Evolutionary conservation across 2,888 invertebrate genomes (phyloP), one percentile per base, ranked within the genome.

Genomic region (Calliopum simillimum): DNA sequence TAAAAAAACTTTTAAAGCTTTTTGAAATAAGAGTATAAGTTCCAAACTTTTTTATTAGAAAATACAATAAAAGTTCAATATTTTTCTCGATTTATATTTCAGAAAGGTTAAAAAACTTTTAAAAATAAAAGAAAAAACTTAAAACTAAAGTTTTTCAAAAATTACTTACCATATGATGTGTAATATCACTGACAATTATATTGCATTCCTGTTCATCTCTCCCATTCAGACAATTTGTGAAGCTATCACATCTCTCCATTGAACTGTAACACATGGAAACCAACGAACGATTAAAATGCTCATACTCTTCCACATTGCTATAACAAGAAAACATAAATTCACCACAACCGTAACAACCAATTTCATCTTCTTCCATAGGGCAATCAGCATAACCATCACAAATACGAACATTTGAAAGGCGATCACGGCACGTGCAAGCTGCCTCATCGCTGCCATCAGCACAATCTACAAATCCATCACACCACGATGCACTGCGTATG

Each of bases 321-420:
- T 90, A 90, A 79, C 94, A 95, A 75, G 91, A 94, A 78, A 92
- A 93, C 72, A 88, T 88, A 59, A 88, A 84, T 53, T 87, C 86
- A 19, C 86, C 87, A 77, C 95, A 95, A 69, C 94, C 93, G 80
- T 90, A 90, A 82, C 95, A 95, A 21, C 91, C 93, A 78, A 91
- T 86, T 87, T 95, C 95, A 79, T 95, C 95, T 86, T 93, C 94
- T 21, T 91, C 93, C 77, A 90, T 89, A 0, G 94, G 95, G 82
- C 94, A 95, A 80, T 95, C 95, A 59, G 90, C 90, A 79, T 92
- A 94, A 16, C 93, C 94, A 83, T 96, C 96, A 80, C 96, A 96
- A 1, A 91, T 82, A 75, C 93, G 89, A 3, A 89, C 86, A 58
- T 87, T 86, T 16, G 89, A 88, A 13, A 95, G 88, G 70, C 94